Conservation (phyloP, 1,140 invertebrate genomes). For the Atta cephalotes region DNA sequence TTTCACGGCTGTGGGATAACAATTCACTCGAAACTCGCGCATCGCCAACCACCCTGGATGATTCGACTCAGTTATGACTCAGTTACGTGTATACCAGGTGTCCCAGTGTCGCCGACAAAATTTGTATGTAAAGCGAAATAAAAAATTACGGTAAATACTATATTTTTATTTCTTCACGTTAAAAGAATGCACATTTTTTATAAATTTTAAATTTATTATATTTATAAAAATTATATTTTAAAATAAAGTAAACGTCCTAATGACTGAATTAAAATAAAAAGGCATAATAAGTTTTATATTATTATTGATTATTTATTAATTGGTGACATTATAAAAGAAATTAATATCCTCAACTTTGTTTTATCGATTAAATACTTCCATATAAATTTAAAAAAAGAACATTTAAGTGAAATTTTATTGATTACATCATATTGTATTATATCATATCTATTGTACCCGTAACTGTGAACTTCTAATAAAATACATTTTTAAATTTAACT, state of each 20-base stretch:
- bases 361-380: too few relatives aligned
- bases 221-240: not conserved
- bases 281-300: too few relatives aligned
- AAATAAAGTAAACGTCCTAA: not conserved
- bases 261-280: too few relatives aligned
- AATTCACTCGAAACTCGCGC: slow-evolving; percentile 44
- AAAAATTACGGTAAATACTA: not conserved
- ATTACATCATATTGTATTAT: too few relatives aligned
- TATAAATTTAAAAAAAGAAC: too few relatives aligned
- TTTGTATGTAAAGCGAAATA: not conserved
- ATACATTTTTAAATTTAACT: too few relatives aligned
- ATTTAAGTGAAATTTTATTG: too few relatives aligned
- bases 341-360: too few relatives aligned
- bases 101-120: not conserved
- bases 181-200: not conserved
- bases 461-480: too few relatives aligned
- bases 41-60: not conserved
- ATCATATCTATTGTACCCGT: too few relatives aligned
- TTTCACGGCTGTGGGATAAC: slow-evolving; percentile 41
- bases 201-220: not conserved
- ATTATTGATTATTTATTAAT: too few relatives aligned
- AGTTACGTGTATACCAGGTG: not conserved
- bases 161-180: not conserved
- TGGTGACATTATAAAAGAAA: too few relatives aligned
- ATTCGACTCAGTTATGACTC: not conserved